Evolutionary conservation across 2,888 invertebrate genomes (phyloP).

Genomic region (Folsomia candida): DNA sequence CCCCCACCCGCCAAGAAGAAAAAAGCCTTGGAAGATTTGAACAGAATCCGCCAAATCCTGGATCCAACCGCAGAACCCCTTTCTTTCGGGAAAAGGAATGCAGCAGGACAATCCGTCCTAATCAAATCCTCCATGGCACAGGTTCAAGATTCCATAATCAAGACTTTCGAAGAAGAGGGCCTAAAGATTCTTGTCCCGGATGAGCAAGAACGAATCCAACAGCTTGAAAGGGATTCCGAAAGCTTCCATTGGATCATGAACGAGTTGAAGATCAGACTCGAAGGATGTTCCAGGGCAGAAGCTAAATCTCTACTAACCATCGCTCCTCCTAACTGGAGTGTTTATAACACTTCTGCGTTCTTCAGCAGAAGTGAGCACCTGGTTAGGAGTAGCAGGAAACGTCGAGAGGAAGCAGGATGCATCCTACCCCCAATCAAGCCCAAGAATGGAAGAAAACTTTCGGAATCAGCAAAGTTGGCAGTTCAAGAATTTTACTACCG

Average conservation of each 20-base stretch:
- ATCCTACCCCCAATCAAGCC: background rate
- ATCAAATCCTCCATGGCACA: too few relatives aligned
- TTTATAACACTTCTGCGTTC: background rate
- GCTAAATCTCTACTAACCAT: background rate
- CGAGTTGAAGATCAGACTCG: background rate
- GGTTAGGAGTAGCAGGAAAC: background rate
- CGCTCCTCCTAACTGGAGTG: background rate
- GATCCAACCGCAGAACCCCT: too few relatives aligned
- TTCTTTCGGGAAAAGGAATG: too few relatives aligned
- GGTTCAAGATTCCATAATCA: too few relatives aligned
- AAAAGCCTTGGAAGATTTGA: too few relatives aligned
- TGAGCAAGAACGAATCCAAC: too few relatives aligned
- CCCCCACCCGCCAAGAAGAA: too few relatives aligned
- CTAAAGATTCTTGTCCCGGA: too few relatives aligned
- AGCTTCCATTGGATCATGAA: background rate
- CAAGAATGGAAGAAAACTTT: background rate
- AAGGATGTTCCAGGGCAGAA: background rate
- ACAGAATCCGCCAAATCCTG: too few relatives aligned
- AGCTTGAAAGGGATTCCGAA: background rate
- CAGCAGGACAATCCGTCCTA: too few relatives aligned
- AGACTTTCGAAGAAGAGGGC: too few relatives aligned
- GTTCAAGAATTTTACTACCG: background rate
- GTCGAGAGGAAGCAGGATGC: background rate
- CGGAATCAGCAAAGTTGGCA: background rate
- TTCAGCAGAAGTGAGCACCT: background rate